Evolutionary conservation across 2,888 invertebrate genomes (phyloP), one percentile per base, ranked within the genome.

Genomic region (Octodonta nipae): DNA sequence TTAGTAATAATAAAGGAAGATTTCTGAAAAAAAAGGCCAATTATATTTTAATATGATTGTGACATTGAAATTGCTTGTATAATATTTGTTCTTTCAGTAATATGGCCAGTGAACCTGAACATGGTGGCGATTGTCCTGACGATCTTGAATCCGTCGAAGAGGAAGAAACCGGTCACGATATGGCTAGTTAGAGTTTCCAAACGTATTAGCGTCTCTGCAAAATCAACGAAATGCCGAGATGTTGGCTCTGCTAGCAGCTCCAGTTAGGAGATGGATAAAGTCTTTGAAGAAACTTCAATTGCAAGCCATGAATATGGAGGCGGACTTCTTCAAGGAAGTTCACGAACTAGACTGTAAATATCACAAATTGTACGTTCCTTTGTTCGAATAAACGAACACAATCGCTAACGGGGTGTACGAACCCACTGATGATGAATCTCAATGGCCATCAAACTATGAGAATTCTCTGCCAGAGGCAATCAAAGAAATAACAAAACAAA

Each of bases 321-420:
- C 87, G 1, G 78, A 88, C 55, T 92, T 96, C 65, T 95, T 92
- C 63, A 77, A 81, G 51, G 89, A 92, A 54, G 85, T 98, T 24
- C 93, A 95, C 56, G 76, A 77, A 13, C 69, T 98, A 31, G 96
- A 98, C 65, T 82, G 83, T 66, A 83, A 85, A 62, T 93, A 88
- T 60, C 81, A 85, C 53, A 72, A 75, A 45, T 63, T 79, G 45
- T 89, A 85, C 61, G 70, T 73, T 35, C 78, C 81, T 2, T 60
- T 83, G 26, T 84, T 82, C 62, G 81, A 84, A 47, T 82, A 86
- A 65, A 68, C 78, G 33, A 66, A 68, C 37, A 63, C 65, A 45
- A 74, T 78, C 28, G 66, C 78, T 15, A 69, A 70, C 44, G 92
- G 87, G 2, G 62, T 56, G 3, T 74, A 85, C 53, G 95, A 96